These are phyloP conservation scores for Stenurella melanura DNA, from an alignment of 2,888 invertebrate genomes.

Conservation along the genomic window DNA sequence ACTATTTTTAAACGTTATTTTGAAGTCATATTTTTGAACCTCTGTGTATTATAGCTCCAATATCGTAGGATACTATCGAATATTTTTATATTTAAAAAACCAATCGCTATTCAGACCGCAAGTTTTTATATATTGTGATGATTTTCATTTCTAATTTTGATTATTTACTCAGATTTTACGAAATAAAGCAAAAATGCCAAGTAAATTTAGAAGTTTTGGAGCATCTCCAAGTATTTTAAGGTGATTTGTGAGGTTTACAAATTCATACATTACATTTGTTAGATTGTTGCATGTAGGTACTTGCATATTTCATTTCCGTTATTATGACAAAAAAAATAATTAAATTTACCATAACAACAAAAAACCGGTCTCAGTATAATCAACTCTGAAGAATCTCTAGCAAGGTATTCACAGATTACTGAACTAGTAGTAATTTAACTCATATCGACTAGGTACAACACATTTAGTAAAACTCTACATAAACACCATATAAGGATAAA, in stretches of 20 bases:
- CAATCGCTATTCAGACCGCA: background rate
- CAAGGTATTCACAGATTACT: background rate
- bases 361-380: conserved; percentile 1
- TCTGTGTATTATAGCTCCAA: background rate
- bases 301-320: background rate
- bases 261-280: conserved; percentile 7
- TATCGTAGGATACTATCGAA: background rate
- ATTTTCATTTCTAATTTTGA: conserved; percentile 24
- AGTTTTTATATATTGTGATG: conserved; percentile 5
- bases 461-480: background rate
- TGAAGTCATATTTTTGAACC: background rate
- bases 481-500: background rate
- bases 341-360: background rate
- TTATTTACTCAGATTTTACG: conserved; percentile 28
- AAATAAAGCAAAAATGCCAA: conserved; percentile 16
- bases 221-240: conserved; percentile 19
- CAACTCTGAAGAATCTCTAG: background rate
- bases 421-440: background rate
- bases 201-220: conserved; percentile 35
- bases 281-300: conserved; percentile 13
- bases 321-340: background rate
- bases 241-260: conserved; percentile 17
- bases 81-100: background rate
- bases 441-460: too few relatives aligned
- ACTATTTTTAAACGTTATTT: background rate